phyloP scores from a whole-genome alignment of 64 coral and sea anemone species.

The Montipora efflorescens region DNA sequence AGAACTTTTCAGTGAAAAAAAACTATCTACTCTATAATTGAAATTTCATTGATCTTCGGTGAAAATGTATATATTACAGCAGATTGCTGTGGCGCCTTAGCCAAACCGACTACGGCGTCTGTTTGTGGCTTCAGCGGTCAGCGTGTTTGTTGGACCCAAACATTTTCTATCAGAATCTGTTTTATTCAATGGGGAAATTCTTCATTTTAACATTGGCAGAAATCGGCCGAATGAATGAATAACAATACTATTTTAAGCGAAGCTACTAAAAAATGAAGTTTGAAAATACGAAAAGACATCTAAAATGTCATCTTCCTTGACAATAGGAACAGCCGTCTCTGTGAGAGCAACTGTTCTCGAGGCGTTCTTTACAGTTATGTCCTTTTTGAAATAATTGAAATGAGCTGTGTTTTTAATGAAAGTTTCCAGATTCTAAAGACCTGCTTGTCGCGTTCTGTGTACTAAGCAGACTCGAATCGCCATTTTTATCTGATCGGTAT shows the following conservation, averaged over 20 bases:
- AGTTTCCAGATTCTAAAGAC: too few species aligned
- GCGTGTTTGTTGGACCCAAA: not conserved
- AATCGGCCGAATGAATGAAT: too few species aligned
- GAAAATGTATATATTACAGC: not conserved
- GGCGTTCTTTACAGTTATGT: too few species aligned
- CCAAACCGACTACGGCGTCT: conserved; percentile 31
- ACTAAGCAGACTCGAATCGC: too few species aligned
- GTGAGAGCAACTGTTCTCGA: not conserved
- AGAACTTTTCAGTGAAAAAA: not conserved
- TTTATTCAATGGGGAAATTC: not conserved
- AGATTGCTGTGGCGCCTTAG: not conserved
- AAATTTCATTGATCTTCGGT: not conserved
- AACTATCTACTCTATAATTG: not conserved
- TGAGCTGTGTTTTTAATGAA: too few species aligned
- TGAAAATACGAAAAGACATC: too few species aligned
- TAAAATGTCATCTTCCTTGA: too few species aligned
- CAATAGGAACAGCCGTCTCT: not conserved
- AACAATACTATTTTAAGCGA: too few species aligned
- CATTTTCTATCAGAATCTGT: not conserved
- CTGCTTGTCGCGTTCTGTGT: too few species aligned
- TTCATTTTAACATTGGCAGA: not conserved
- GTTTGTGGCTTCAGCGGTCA: conserved; percentile 4
- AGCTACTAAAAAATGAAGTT: too few species aligned
- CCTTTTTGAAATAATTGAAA: too few species aligned
- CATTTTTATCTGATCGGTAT: too few species aligned